Percentiles rank a stretch among this genome's conserved stretches.
These are phyloP conservation scores for Calliphora vomitoria DNA, from an alignment of 2,888 invertebrate species.

Conservation along the genomic window DNA sequence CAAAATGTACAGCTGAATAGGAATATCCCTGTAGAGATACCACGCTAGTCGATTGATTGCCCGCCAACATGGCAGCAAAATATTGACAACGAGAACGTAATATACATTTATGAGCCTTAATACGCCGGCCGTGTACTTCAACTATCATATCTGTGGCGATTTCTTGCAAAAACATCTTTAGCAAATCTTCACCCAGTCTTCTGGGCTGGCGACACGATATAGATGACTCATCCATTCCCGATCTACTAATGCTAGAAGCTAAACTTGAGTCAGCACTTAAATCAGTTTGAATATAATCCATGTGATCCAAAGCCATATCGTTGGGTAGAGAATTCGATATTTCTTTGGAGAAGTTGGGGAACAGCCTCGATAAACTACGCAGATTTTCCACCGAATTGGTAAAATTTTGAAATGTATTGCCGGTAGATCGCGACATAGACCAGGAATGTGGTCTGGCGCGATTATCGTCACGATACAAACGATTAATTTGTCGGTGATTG, in stretches of 20 bases:
- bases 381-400: conserved; percentile 87
- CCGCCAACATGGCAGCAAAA: conserved; percentile 95
- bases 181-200: conserved; percentile 92
- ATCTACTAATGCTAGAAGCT: conserved; percentile 86
- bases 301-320: conserved; percentile 81
- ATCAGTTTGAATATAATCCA: conserved; percentile 85
- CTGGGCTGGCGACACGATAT: conserved; percentile 86
- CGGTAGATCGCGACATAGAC: conserved; percentile 87
- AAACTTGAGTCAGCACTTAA: conserved; percentile 86
- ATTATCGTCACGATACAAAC: conserved; percentile 82
- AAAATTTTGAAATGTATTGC: conserved; percentile 85
- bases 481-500: conserved; percentile 82
- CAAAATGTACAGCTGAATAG: conserved; percentile 94
- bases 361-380: conserved; percentile 87
- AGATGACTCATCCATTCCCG: conserved; percentile 86
- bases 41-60: conserved; percentile 93
- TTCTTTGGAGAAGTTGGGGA: conserved; percentile 86
- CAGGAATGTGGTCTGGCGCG: conserved; percentile 85
- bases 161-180: conserved; percentile 96
- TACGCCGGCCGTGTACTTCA: conserved; percentile 92
- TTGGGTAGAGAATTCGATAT: conserved; percentile 84
- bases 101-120: conserved; percentile 96
- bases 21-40: conserved; percentile 94
- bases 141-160: conserved; percentile 95
- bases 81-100: conserved; percentile 95